A percentile compares a stretch with the other conserved stretches of the same genome.
These are phyloP conservation scores for Arenaria interpres DNA, from an alignment of 2,113 vertebrate species.

Conservation along the genomic window DNA sequence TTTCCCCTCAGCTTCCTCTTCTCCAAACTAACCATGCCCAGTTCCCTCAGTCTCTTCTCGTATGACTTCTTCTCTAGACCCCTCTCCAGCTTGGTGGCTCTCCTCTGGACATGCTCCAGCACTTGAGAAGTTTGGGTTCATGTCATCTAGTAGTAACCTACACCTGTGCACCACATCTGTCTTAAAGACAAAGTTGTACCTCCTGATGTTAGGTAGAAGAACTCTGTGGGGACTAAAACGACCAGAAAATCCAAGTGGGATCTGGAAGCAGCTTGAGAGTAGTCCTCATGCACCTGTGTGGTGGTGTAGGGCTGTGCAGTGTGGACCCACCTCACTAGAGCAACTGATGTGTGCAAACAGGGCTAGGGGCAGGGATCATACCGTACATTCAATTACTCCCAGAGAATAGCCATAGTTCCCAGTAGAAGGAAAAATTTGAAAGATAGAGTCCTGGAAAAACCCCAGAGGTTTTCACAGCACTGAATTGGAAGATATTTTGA, in stretches of 20 bases:
- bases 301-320: background rate
- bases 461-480: background rate
- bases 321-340: fast-evolving
- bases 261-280: background rate
- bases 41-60: too few species aligned
- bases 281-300: fast-evolving
- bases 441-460: background rate
- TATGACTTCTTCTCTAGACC: too few species aligned
- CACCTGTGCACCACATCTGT: fast-evolving
- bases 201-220: background rate
- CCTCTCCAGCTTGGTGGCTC: too few species aligned
- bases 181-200: background rate
- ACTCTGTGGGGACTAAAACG: background rate
- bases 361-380: background rate
- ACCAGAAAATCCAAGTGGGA: background rate
- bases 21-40: too few species aligned
- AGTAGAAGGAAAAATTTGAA: background rate
- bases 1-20: too few species aligned
- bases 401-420: background rate
- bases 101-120: too few species aligned
- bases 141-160: background rate
- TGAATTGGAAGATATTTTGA: background rate
- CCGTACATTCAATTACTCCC: background rate
- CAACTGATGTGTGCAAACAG: background rate
- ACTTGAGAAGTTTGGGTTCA: background rate